Conservation (phyloP, 1,140 invertebrate genomes). For the Tyrophagus putrescentiae region DNA sequence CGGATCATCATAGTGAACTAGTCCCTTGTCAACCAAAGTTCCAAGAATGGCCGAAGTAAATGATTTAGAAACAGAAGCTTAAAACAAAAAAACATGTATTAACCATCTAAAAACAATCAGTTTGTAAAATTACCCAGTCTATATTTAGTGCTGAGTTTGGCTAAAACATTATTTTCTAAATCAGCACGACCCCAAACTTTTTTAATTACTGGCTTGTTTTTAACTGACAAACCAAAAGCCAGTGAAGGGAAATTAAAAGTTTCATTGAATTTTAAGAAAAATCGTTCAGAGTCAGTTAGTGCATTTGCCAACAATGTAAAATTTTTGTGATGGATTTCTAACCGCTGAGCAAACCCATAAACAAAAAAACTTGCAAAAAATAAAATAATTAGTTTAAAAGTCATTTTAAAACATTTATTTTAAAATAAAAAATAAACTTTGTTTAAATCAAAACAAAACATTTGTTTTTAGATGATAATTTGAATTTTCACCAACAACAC, state of each 20-base stretch:
- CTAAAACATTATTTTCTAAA: neutral
- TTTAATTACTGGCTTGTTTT: neutral
- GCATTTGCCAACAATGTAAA: neutral
- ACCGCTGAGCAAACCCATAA: neutral
- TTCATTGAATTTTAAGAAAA: neutral
- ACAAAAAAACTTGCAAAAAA: neutral
- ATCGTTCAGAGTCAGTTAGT: neutral
- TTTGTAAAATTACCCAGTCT: no score
- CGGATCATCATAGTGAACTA: conserved; percentile 37
- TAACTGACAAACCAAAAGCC: neutral
- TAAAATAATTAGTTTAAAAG: no score
- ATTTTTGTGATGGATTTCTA: neutral
- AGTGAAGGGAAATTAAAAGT: neutral
- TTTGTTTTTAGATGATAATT: no score
- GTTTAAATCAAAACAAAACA: no score
- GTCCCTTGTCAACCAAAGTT: conserved; percentile 40
- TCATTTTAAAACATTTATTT: no score
- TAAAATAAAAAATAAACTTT: no score
- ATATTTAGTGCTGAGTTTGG: neutral
- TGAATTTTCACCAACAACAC: no score
- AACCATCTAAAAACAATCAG: no score
- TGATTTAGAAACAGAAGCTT: conserved; percentile 48
- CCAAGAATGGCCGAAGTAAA: conserved; percentile 43
- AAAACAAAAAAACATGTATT: neutral
- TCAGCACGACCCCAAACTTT: neutral